Base-by-base conservation (phyloP, 2,888 invertebrate species). In the Leucophora obtusa region DNA sequence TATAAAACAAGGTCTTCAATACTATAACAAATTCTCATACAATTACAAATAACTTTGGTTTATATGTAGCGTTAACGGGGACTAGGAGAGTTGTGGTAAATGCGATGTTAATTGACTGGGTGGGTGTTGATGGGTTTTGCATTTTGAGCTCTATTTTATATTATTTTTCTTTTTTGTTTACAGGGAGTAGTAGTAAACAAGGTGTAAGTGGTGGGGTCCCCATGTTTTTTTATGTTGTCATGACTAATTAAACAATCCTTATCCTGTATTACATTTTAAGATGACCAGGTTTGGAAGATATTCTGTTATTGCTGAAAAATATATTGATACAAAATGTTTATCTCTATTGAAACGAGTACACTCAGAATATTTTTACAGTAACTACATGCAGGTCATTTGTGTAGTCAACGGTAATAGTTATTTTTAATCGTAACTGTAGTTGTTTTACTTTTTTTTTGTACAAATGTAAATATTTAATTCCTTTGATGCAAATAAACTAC, bases 1-100 rank as follows among this genome's bases (percentile, higher is more conserved):
- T 62, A 35, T 62, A 14, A 63, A 63, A 76, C 63, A 70, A 70
- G 76, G 76, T 58, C 63, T 73, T 63, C 56, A 50, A 69, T 62
- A 43, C 1, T 62, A 35, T 7, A 18, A 53, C n/a, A 24, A 62
- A 75, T 62, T 21, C 33, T 68, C 47, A 43, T 54, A 59, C 68
- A 62, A 18, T 65, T 24, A 24, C 65, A 59, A 65, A 66, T 47
- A 53, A 54, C 54, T 68, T 75, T 68, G 50, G 38, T n/a, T 28
- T 54, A 21, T 68, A 62, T 50, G 62, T 7, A 28, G 28, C 28
- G 7, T 6, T 6, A 28, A 28, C 7, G 28, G 28, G 28, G 28
- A n/a, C 53, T 35, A 43, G 17, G 17, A 56, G 66, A 47, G 51
- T 43, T 65, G 28, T 47, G 15, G 43, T n/a, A 5, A 3, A 47